Evolutionary conservation across 2,888 invertebrate species (phyloP).

Genomic region (Cerastoderma edule): DNA sequence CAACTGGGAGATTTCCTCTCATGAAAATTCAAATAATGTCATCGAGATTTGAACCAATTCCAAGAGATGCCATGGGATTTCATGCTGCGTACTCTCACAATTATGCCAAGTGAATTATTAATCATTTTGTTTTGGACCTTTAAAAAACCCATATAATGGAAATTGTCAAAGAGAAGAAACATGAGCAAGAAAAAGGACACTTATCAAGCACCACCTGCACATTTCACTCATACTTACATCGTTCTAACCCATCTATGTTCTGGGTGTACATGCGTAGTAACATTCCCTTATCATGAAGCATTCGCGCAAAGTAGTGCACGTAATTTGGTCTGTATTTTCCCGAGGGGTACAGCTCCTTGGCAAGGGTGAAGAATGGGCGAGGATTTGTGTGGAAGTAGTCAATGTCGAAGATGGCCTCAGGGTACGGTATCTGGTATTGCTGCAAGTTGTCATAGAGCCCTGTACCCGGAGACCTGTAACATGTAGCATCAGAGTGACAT

Average conservation of each 20-base stretch:
- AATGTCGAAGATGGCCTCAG: slow-evolving; percentile 85
- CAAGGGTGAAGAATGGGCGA: slow-evolving; percentile 84
- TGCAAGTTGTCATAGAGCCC: slow-evolving; percentile 84
- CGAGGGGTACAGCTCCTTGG: slow-evolving; percentile 84
- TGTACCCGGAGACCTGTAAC: slow-evolving; percentile 83
- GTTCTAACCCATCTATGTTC: slow-evolving; percentile 84
- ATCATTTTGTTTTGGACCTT: no score
- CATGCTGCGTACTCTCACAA: no score
- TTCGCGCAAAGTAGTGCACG: slow-evolving; percentile 83
- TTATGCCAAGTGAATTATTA: no score
- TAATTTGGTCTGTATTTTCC: slow-evolving; percentile 84
- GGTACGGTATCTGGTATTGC: slow-evolving; percentile 84
- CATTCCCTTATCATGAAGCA: slow-evolving; percentile 83
- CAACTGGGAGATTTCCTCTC: no score
- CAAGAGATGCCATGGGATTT: no score
- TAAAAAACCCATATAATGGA: no score
- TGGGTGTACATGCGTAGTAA: slow-evolving; percentile 84
- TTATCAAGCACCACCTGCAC: no score
- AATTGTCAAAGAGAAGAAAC: no score
- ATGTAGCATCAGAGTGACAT: not conserved
- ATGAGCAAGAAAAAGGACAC: no score
- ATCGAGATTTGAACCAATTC: no score
- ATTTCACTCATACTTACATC: slow-evolving; percentile 82
- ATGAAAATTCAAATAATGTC: no score
- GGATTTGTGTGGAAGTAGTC: slow-evolving; percentile 83